Evolutionary conservation across 2,888 invertebrate genomes (phyloP).

Genomic region (Pandemis cinnamomeana): DNA sequence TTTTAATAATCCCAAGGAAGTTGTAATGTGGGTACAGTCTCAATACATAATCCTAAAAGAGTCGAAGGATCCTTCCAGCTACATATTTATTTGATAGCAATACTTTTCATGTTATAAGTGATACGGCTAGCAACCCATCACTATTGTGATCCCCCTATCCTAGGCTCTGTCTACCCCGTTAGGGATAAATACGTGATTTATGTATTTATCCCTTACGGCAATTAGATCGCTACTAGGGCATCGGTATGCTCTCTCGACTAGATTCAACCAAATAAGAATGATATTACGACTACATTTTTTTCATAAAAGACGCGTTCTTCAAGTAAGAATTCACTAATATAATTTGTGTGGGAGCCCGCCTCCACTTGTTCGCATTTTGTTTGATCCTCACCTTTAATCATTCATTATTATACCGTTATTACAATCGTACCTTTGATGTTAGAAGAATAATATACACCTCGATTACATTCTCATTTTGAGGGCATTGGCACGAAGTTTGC

Average conservation of each 20-base stretch:
- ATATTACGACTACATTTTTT: too few relatives aligned
- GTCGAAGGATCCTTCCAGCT: too few relatives aligned
- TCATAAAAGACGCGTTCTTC: neutral
- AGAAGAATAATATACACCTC: slow-evolving; percentile 24
- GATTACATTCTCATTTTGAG: slow-evolving; percentile 24
- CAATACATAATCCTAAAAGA: too few relatives aligned
- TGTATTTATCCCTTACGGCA: neutral
- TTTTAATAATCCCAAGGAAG: too few relatives aligned
- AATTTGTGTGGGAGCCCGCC: slow-evolving; percentile 13
- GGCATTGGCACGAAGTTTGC: slow-evolving; percentile 33
- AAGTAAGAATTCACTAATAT: neutral
- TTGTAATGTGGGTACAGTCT: too few relatives aligned
- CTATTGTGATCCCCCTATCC: too few relatives aligned
- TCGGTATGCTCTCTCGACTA: neutral
- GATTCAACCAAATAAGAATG: too few relatives aligned
- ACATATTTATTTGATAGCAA: too few relatives aligned
- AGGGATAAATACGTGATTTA: too few relatives aligned
- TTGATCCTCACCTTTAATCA: slow-evolving; percentile 23
- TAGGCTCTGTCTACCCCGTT: too few relatives aligned
- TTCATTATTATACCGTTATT: slow-evolving; percentile 28
- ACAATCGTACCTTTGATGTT: slow-evolving; percentile 30
- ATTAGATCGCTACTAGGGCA: neutral
- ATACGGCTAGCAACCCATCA: too few relatives aligned
- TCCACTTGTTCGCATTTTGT: slow-evolving; percentile 22
- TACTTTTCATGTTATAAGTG: too few relatives aligned